Conservation (phyloP, 2,797 vertebrate genomes). For the Sebastes hubbsi region DNA sequence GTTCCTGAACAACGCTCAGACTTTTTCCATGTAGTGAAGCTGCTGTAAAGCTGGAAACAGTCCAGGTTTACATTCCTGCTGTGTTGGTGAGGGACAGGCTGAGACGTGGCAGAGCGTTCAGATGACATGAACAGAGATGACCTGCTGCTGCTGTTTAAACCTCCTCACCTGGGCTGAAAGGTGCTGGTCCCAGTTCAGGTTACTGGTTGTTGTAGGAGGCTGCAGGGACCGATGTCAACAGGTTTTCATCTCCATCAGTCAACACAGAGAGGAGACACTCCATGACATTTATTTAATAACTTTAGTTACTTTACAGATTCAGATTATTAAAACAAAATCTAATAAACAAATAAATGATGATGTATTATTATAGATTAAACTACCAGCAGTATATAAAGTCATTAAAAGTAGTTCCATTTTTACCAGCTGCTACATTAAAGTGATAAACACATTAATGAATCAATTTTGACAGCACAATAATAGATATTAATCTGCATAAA, state of each 20-base stretch:
- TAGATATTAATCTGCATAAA: too few relatives aligned
- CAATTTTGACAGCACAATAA: fast-evolving
- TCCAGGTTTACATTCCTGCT: slow-evolving; percentile 45
- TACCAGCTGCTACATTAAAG: too few relatives aligned
- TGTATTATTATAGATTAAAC: too few relatives aligned
- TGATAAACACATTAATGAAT: too few relatives aligned
- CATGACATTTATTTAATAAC: too few relatives aligned
- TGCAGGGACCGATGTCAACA: background rate
- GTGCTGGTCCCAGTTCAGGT: background rate
- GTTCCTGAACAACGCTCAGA: background rate
- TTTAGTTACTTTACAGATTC: too few relatives aligned
- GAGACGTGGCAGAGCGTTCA: slow-evolving; percentile 49
- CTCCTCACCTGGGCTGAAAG: background rate
- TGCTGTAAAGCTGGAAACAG: slow-evolving; percentile 7
- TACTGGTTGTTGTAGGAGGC: background rate
- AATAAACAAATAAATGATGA: too few relatives aligned
- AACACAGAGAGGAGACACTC: background rate
- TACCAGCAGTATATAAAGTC: too few relatives aligned
- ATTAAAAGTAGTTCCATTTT: too few relatives aligned
- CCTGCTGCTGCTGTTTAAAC: background rate
- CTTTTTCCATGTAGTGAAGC: background rate
- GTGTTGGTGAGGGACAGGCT: slow-evolving; percentile 37
- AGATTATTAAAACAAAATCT: too few relatives aligned
- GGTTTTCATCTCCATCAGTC: background rate
- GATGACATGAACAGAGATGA: background rate